A percentile compares a stretch with the other conserved stretches of the same genome.
Conservation (phyloP, 1,140 invertebrate genomes). For the Heliothis subflexa region DNA sequence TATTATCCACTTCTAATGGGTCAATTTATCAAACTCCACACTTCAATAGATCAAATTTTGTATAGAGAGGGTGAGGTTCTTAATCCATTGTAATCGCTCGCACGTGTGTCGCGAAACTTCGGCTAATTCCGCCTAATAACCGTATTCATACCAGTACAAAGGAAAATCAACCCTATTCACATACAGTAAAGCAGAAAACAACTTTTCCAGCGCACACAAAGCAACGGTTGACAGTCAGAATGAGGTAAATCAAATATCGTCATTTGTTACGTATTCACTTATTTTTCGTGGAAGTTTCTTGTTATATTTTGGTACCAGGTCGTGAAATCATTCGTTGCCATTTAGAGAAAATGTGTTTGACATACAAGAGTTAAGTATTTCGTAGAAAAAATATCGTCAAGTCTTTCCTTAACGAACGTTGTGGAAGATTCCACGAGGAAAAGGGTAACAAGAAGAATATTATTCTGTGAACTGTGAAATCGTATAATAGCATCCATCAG, state of each 20-base stretch:
- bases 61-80: slow-evolving; percentile 48
- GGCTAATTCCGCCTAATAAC: slow-evolving; percentile 56
- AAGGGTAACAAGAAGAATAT: neutral
- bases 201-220: slow-evolving; percentile 6
- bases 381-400: neutral
- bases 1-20: slow-evolving; percentile 35
- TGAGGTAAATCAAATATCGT: slow-evolving; percentile 39
- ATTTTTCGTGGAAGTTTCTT: slow-evolving; percentile 22
- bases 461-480: neutral
- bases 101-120: slow-evolving; percentile 65
- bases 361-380: neutral
- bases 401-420: too few relatives aligned
- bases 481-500: neutral
- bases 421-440: too few relatives aligned
- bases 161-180: slow-evolving; percentile 33
- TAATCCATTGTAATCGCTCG: slow-evolving; percentile 60
- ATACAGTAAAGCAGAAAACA: neutral
- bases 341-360: slow-evolving; percentile 6
- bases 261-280: neutral
- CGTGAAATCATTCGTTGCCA: slow-evolving; percentile 10
- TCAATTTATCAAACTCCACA: slow-evolving; percentile 50
- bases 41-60: slow-evolving; percentile 61
- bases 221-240: slow-evolving; percentile 9
- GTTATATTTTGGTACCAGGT: slow-evolving; percentile 10
- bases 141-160: slow-evolving; percentile 27